Evolutionary conservation across 2,113 vertebrate genomes (phyloP), one percentile per base, ranked within the genome.

Genomic region (Carassius auratus): DNA sequence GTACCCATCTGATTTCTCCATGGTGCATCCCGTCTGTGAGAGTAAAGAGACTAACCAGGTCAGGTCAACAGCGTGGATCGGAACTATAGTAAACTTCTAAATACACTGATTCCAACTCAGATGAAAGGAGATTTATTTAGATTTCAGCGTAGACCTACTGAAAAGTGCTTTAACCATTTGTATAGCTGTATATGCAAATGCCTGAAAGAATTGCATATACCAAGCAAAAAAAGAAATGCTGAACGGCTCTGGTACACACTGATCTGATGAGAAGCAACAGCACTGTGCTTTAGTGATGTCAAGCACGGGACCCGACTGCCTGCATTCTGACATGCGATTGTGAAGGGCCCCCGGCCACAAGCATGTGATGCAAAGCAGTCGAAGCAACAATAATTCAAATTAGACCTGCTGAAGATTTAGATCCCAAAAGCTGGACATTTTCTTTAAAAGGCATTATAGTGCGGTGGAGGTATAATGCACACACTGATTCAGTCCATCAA

Each of bases 1-100:
- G 95, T 95, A 95, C 92, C 94, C 94, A 95, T 95, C 91, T 95
- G 95, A 95, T 94, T 97, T 96, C 95, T 97, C 96, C 97, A 97
- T 6, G 96, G 94, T 95, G 95, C 95, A 93, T 97, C 96, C 93
- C 95, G 94, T 97, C 96, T 97, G 96, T 50, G 96, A 95, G 94
- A 94, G 95, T 94, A 95, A 95, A 96, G 93, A 95, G 90, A 96
- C 93, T 90, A 92, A 89, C 95, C 96, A 76, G 93, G 93, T 88
- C 91, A 83, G 75, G 87, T 68, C 52, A 71, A 64, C 10, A 33
- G 68, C 84, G 50, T 26, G n/a, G 76, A 19, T 81, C 30, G 17
- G 14, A 57, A 36, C 68, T 9, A 80, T 15, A 62, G 14, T 26
- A 45, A 80, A 50, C 45, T 83, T 50, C 21, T 23, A 21, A 42